A percentile compares a stretch with the other conserved stretches of the same genome.
These are phyloP conservation scores for Simalia tracyae DNA, from an alignment of 2,797 vertebrate species.

Conservation along the genomic window DNA sequence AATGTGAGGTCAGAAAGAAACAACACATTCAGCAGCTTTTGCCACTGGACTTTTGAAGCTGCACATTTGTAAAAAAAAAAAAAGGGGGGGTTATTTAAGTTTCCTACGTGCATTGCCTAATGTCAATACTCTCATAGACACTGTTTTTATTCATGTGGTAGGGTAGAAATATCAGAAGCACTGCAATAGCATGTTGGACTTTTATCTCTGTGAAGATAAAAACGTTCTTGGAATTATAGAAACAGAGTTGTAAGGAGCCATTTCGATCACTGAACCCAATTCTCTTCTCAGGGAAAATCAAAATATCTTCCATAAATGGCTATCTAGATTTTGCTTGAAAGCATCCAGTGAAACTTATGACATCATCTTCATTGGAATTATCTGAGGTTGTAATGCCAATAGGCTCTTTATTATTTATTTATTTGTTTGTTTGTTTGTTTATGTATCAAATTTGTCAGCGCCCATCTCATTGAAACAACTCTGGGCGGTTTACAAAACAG, in stretches of 20 bases:
- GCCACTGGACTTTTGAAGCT: conserved; percentile 46
- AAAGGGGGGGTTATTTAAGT: background rate
- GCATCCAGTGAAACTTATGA: background rate
- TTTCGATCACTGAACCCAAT: background rate
- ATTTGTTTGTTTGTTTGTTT: no score
- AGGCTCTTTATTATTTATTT: background rate
- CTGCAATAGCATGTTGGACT: background rate
- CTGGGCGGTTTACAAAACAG: no score
- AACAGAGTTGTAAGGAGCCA: background rate
- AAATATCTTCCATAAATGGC: background rate
- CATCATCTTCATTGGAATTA: background rate
- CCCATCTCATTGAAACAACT: no score
- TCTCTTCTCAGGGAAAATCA: background rate
- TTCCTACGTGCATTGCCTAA: background rate
- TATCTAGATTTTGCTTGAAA: background rate
- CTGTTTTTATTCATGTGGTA: background rate
- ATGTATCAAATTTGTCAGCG: no score
- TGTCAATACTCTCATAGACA: background rate
- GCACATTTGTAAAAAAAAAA: background rate
- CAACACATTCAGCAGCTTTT: conserved; percentile 42
- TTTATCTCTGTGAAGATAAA: background rate
- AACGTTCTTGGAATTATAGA: background rate
- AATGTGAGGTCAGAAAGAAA: conserved; percentile 68
- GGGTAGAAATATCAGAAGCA: background rate
- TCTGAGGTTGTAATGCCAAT: background rate